These are phyloP conservation scores for human (Homo sapiens) DNA, from an alignment of 2,113 vertebrate species.

Conservation along the genomic window DNA sequence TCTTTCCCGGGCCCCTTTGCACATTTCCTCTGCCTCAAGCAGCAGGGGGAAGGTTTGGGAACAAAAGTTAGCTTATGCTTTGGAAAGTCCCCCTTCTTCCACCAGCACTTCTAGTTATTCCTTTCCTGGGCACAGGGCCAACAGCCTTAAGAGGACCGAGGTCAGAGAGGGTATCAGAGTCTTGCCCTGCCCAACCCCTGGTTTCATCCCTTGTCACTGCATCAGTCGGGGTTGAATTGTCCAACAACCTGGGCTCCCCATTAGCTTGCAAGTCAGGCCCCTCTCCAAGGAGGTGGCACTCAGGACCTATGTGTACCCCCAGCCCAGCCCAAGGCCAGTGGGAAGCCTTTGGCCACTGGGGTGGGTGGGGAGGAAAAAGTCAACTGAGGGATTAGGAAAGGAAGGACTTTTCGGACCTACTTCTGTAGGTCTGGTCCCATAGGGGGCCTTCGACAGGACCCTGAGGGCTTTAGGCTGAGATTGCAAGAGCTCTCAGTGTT, in stretches of 20 bases:
- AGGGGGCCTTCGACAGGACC: not conserved
- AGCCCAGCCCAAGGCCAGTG: not conserved
- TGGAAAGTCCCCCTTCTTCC: slow-evolving; percentile 36
- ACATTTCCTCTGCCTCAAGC: slow-evolving; percentile 71
- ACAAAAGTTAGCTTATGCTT: slow-evolving; percentile 78
- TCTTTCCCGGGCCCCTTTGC: slow-evolving; percentile 52
- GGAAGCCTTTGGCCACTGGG: not conserved
- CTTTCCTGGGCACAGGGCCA: slow-evolving; percentile 72
- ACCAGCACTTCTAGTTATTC: slow-evolving; percentile 2
- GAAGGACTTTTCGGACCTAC: not conserved
- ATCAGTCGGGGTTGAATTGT: not conserved
- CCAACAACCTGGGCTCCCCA: not conserved
- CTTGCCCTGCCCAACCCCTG: not conserved
- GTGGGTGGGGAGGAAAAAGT: not conserved
- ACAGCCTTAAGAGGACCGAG: slow-evolving; percentile 34
- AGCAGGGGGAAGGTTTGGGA: slow-evolving; percentile 45
- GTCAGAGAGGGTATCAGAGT: slow-evolving; percentile 62
- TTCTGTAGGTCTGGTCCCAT: not conserved
- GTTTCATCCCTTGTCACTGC: not conserved
- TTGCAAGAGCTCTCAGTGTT: not conserved
- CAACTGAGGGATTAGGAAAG: not conserved
- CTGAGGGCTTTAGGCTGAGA: not conserved
- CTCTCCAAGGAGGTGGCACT: not conserved
- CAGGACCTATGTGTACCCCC: not conserved
- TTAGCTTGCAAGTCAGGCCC: not conserved